Evolutionary conservation across 2,797 vertebrate genomes (phyloP).

Genomic region (Muscicapa striata): DNA sequence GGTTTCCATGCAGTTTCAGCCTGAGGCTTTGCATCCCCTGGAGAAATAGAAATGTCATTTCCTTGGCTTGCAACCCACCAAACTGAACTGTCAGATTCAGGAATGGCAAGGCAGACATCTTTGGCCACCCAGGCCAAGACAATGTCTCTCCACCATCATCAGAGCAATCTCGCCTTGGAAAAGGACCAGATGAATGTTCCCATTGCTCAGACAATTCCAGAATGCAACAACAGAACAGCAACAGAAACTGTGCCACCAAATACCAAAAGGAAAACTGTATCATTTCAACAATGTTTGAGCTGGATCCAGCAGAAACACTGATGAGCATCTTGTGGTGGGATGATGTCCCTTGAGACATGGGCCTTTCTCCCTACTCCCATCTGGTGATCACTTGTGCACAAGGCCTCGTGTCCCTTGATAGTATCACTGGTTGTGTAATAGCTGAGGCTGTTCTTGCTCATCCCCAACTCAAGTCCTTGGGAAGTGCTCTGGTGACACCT

Average conservation of each 20-base stretch:
- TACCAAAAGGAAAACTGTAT: background rate
- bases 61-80: background rate
- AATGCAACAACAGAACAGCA: slow-evolving; percentile 10
- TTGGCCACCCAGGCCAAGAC: background rate
- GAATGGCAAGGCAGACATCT: background rate
- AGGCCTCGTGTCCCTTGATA: background rate
- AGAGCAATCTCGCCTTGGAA: background rate
- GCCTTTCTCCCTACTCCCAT: background rate
- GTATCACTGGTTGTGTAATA: background rate
- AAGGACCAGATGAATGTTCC: background rate
- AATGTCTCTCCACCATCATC: background rate
- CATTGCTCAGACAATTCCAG: background rate
- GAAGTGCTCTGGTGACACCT: background rate
- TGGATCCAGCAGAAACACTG: background rate
- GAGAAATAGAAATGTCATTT: background rate
- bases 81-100: background rate
- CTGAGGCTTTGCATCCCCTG: background rate
- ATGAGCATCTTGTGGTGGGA: background rate
- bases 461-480: background rate
- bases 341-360: fast-evolving
- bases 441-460: background rate
- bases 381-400: background rate
- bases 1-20: background rate
- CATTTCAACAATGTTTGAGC: background rate
- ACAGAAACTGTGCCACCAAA: background rate